Evolutionary conservation across 1,140 invertebrate genomes (phyloP).

Genomic region (Aphaenogaster ashmeadi): DNA sequence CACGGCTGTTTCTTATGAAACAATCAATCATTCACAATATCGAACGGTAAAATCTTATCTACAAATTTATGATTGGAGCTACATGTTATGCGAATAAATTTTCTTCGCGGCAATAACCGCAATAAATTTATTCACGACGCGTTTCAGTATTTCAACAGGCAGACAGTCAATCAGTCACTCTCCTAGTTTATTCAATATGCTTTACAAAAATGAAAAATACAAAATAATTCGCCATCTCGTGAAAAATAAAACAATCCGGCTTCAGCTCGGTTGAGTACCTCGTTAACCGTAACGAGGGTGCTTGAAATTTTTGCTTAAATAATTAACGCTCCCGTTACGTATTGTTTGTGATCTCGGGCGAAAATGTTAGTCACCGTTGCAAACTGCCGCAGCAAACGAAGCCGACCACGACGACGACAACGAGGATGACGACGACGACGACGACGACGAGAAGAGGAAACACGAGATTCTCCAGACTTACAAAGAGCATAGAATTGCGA

Average conservation of each 20-base stretch:
- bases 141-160: conserved; percentile 16
- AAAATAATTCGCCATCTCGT: neutral
- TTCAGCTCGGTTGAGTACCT: conserved; percentile 14
- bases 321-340: conserved; percentile 47
- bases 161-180: neutral
- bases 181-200: neutral
- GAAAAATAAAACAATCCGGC: conserved; percentile 18
- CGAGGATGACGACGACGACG: neutral
- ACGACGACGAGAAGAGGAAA: conserved; percentile 34
- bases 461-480: conserved; percentile 49
- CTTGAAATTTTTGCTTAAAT: conserved; percentile 59
- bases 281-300: conserved; percentile 40
- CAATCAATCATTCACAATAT: conserved; percentile 27
- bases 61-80: neutral
- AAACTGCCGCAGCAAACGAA: neutral
- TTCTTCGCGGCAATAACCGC: neutral
- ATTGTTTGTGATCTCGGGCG: conserved; percentile 36
- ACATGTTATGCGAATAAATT: conserved; percentile 12
- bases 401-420: neutral
- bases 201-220: conserved; percentile 10
- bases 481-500: conserved; percentile 41
- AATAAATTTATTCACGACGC: conserved; percentile 1
- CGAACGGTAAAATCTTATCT: neutral
- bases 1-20: neutral
- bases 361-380: conserved; percentile 20